Evolutionary conservation across 2,113 vertebrate genomes (phyloP).

Genomic region (Psilopsiagon aurifrons): DNA sequence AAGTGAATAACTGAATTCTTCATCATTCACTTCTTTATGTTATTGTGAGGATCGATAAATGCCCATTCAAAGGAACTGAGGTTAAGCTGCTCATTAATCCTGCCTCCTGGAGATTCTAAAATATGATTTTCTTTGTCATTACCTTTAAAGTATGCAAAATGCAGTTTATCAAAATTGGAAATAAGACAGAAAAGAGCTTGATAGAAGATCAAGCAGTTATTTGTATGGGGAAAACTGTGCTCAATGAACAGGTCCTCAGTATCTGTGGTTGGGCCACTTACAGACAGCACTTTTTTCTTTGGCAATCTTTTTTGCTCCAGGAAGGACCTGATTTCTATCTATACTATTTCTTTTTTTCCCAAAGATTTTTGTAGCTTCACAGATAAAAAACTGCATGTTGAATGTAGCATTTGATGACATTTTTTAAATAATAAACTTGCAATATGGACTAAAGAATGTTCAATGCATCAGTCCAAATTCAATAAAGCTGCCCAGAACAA

Average conservation of each 20-base stretch:
- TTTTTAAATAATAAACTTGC: background rate
- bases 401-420: background rate
- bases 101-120: constrained; percentile 54
- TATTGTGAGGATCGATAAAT: constrained; percentile 71
- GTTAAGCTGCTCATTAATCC: constrained; percentile 62
- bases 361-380: background rate
- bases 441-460: background rate
- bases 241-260: background rate
- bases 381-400: background rate
- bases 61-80: constrained; percentile 34
- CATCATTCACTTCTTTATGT: constrained; percentile 53
- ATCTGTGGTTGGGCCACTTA: background rate
- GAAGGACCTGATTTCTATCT: background rate
- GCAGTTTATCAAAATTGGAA: background rate
- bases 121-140: constrained; percentile 42
- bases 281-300: background rate
- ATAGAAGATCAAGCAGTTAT: background rate
- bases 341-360: background rate
- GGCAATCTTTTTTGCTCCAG: background rate
- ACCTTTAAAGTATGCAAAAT: constrained; percentile 22
- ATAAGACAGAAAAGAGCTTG: background rate
- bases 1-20: constrained; percentile 43
- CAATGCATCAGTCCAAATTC: background rate
- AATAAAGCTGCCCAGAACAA: background rate
- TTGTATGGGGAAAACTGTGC: background rate